phyloP scores from a whole-genome alignment of 2,888 invertebrate genomes.

The Cryptocephalus moraei region DNA sequence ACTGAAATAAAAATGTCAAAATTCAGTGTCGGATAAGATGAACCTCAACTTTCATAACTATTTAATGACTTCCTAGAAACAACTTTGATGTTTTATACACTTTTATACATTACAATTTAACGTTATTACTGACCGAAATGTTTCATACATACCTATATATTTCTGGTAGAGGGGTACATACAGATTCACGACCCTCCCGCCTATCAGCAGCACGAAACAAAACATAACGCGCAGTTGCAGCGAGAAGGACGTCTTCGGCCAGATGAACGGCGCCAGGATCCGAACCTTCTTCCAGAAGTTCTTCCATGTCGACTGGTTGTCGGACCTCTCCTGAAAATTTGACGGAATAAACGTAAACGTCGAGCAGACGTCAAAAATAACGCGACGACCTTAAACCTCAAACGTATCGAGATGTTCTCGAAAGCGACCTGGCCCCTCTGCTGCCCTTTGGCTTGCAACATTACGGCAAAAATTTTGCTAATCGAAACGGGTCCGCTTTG shows the following conservation, averaged over 20 bases:
- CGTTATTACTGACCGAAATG: neutral
- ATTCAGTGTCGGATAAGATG: too few relatives aligned
- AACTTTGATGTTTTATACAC: too few relatives aligned
- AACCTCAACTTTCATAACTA: too few relatives aligned
- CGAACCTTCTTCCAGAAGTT: constrained; percentile 70
- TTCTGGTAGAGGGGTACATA: constrained; percentile 91
- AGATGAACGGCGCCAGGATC: constrained; percentile 80
- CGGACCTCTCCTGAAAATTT: constrained; percentile 36
- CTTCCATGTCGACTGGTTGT: constrained; percentile 64
- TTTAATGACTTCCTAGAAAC: too few relatives aligned
- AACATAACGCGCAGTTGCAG: constrained; percentile 75
- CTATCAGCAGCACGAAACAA: constrained; percentile 66
- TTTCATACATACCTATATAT: constrained; percentile 65
- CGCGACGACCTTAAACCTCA: constrained; percentile 24
- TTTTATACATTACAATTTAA: too few relatives aligned
- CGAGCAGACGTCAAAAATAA: too few relatives aligned
- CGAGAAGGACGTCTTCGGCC: constrained; percentile 73
- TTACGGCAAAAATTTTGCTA: too few relatives aligned
- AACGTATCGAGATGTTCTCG: constrained; percentile 25
- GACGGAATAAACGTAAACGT: too few relatives aligned
- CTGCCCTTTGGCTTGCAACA: neutral
- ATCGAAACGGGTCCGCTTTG: too few relatives aligned
- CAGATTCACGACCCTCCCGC: constrained; percentile 80
- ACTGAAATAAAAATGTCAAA: constrained; percentile 46
- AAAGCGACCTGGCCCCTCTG: constrained; percentile 21